Evolutionary conservation across 2,888 invertebrate species (phyloP).

Genomic region (Merodon equestris): DNA sequence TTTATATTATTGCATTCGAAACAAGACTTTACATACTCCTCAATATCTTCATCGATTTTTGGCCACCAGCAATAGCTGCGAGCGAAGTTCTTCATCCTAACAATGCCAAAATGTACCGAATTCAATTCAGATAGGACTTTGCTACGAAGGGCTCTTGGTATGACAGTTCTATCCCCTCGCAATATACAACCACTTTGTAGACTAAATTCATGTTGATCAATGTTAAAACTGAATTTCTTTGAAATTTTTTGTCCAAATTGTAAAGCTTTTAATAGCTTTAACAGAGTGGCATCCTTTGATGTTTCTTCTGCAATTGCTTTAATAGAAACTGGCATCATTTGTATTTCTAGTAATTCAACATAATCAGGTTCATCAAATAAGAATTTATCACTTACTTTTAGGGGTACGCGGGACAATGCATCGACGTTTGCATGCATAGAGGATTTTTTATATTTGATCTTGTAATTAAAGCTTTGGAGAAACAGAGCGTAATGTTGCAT

Average conservation of each 20-base stretch:
- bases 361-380: constrained; percentile 24
- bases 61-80: constrained; percentile 69
- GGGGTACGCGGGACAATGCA: constrained; percentile 63
- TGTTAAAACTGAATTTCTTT: constrained; percentile 35
- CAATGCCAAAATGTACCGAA: constrained; percentile 44
- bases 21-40: constrained; percentile 39
- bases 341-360: constrained; percentile 21
- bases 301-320: constrained; percentile 35
- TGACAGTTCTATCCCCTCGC: constrained; percentile 57
- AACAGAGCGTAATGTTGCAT: constrained; percentile 54
- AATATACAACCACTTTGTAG: constrained; percentile 64
- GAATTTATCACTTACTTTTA: not conserved
- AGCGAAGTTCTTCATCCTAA: constrained; percentile 63
- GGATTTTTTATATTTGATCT: constrained; percentile 57
- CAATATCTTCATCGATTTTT: constrained; percentile 52
- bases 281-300: constrained; percentile 18
- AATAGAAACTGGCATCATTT: constrained; percentile 49
- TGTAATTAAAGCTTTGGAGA: constrained; percentile 64
- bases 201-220: constrained; percentile 29
- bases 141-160: constrained; percentile 55
- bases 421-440: constrained; percentile 53
- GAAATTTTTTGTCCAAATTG: constrained; percentile 15
- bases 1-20: constrained; percentile 35
- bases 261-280: constrained; percentile 26
- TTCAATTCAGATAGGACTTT: constrained; percentile 58